Evolutionary conservation across 2,113 vertebrate genomes (phyloP).

Genomic region (Chitala chitala): DNA sequence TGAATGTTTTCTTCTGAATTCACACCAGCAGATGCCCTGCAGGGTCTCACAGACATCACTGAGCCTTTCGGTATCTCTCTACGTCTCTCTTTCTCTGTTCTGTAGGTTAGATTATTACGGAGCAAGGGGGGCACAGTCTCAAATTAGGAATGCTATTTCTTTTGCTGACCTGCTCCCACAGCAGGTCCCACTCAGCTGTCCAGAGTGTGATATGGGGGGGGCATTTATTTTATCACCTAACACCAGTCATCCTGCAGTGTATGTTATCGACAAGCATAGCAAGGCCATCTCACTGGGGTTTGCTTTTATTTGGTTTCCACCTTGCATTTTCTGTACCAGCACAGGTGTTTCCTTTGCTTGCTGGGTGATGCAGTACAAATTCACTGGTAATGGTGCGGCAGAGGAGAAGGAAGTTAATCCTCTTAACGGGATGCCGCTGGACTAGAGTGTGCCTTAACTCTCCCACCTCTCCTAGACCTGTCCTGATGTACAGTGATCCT

Average conservation of each 20-base stretch:
- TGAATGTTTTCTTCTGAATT: too few species aligned
- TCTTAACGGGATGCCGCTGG: conserved; percentile 42
- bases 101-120: neutral
- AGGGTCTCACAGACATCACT: neutral
- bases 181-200: neutral
- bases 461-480: neutral
- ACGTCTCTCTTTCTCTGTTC: neutral
- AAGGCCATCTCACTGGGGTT: too few species aligned
- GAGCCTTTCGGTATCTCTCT: neutral
- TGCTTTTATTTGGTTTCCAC: too few species aligned
- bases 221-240: neutral
- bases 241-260: neutral
- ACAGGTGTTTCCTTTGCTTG: neutral
- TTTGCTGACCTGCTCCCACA: neutral
- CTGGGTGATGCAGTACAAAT: neutral
- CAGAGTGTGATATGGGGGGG: neutral
- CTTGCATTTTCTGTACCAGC: too few species aligned
- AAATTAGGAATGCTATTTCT: neutral
- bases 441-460: conserved; percentile 50
- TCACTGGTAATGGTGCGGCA: conserved; percentile 42
- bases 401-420: conserved; percentile 55
- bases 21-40: neutral
- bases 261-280: too few species aligned
- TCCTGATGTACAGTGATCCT: neutral
- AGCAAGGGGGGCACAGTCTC: neutral